These are phyloP conservation scores for Caretta caretta DNA, from an alignment of 2,113 vertebrate species.

Conservation along the genomic window DNA sequence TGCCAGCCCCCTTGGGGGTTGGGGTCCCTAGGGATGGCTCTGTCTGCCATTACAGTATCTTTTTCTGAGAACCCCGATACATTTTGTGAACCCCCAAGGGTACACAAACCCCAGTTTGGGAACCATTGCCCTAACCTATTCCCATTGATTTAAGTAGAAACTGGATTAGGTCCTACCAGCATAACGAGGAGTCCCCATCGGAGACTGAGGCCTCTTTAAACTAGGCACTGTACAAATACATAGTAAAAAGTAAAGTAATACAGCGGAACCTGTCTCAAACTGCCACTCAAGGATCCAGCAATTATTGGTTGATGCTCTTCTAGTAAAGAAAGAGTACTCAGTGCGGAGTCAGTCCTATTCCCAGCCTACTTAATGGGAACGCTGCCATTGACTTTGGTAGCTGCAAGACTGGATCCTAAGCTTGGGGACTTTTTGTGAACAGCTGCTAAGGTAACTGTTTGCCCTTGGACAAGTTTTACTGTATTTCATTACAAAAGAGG, in stretches of 20 bases:
- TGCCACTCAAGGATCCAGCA: background rate
- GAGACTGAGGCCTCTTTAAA: background rate
- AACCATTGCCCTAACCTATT: background rate
- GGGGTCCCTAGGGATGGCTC: too few relatives aligned
- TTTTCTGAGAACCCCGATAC: too few relatives aligned
- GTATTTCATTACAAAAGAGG: background rate
- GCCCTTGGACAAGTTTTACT: background rate
- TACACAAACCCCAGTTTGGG: too few relatives aligned
- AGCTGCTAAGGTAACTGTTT: rapidly evolving
- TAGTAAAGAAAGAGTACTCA: background rate
- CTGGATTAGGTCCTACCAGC: background rate
- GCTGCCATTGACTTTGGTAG: background rate
- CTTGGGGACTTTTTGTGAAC: background rate
- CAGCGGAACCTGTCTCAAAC: background rate
- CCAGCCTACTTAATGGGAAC: background rate
- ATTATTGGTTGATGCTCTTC: background rate
- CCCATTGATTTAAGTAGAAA: background rate
- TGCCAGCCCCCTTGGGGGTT: too few relatives aligned
- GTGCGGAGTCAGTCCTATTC: background rate
- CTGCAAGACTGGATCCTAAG: background rate
- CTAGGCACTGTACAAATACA: background rate
- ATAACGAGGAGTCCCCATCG: background rate
- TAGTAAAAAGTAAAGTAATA: background rate
- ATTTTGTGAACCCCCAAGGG: too few relatives aligned
- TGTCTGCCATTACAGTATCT: too few relatives aligned